Conservation (phyloP, 2,888 invertebrate genomes). For the Andrena flavipes region DNA sequence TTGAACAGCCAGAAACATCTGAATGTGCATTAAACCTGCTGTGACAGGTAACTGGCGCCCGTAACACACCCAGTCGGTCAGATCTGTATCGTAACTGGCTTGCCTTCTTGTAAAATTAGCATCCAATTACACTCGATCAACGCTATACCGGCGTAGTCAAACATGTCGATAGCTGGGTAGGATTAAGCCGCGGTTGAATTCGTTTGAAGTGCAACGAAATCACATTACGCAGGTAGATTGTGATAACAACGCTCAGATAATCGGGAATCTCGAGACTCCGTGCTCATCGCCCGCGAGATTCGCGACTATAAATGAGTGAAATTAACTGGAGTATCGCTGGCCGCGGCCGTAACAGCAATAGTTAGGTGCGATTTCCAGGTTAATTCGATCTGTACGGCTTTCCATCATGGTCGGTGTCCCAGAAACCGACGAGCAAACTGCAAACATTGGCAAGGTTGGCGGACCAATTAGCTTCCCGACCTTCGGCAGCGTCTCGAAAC, state of each 20-base stretch:
- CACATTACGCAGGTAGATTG: not conserved
- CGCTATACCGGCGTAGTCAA: not conserved
- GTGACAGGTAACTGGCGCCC: no score
- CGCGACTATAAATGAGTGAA: conserved; percentile 31
- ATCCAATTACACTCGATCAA: conserved; percentile 2
- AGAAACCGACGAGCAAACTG: conserved; percentile 56
- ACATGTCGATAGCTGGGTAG: not conserved
- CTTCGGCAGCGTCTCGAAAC: conserved; percentile 51
- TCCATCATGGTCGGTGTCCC: conserved; percentile 53
- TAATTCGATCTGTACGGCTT: conserved; percentile 60
- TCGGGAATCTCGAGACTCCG: not conserved
- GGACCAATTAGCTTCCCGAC: conserved; percentile 61
- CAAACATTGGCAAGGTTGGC: conserved; percentile 55
- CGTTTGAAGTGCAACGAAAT: not conserved
- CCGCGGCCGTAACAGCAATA: conserved; percentile 16
- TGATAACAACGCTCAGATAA: not conserved
- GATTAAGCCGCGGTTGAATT: not conserved
- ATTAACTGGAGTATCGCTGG: conserved; percentile 45
- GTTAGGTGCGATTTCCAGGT: conserved; percentile 49
- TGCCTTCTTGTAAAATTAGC: not conserved
- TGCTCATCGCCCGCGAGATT: not conserved
- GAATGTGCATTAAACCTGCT: no score
- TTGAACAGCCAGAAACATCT: no score
- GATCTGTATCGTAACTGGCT: no score
- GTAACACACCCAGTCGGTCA: no score